Evolutionary conservation across 2,113 vertebrate genomes (phyloP), one percentile per base, ranked within the genome.

Genomic region (Triplophysa dalaica): DNA sequence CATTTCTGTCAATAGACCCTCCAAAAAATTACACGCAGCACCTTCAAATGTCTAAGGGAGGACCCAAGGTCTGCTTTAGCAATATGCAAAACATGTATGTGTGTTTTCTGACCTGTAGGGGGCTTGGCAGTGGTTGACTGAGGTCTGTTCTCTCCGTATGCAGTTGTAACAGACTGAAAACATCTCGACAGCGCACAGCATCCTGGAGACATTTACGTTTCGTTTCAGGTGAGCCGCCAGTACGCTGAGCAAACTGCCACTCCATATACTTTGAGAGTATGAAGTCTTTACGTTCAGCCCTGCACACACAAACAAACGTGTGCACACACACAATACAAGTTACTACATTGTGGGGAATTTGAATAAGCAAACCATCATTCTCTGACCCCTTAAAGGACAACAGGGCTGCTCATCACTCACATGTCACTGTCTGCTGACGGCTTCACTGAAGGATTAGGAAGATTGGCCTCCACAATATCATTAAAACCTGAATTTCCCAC

Each of bases 401-500:
- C 54, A 76, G 58, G 21, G 10, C 33, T 24, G 70, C 33, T 72
- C n/a, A 41, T 79, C 58, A 90, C 88, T 92, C 83, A 93, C 91
- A 88, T 90, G 75, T 90, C 85, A 77, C 91, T 92, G 24, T 90
- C 87, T 24, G 75, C 82, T 24, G 84, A 84, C 3, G 90, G 92
- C 79, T 93, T 94, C 63, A 83, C 12, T 33, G 86, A 86, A 16
- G 77, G 77, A 70, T 83, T 90, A 43, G 82, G 81, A 10, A 93
- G 88, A 61, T 77, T 91, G 5, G 86, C 91, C 78, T 94, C 93
- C 84, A 92, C 78, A 26, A 94, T 89, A 70, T 86, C 66, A 33
- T 93, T 93, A 85, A 93, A 94, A 60, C 82, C 86, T 24, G 88
- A 86, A 77, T 93, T 93, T 14, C 92, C 89, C 29, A 92, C 89